A percentile compares a stretch with the other conserved stretches of the same genome.
Conservation (phyloP, 2,797 vertebrate genomes). For the Rhodeus uyekii region DNA sequence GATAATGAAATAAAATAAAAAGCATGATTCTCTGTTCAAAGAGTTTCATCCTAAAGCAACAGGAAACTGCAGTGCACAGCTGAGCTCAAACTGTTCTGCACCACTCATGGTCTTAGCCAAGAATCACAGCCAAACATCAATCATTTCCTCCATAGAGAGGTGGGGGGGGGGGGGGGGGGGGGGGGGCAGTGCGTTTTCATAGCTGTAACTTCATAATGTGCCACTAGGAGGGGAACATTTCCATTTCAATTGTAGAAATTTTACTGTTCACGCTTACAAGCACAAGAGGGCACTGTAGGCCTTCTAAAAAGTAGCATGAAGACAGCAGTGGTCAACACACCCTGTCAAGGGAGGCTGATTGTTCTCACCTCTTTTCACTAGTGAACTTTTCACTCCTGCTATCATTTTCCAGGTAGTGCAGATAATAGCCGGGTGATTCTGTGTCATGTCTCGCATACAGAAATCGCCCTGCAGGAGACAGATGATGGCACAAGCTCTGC, state of each 20-base stretch:
- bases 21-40: background rate
- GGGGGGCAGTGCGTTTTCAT: background rate
- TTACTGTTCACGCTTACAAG: background rate
- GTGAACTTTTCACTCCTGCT: slow-evolving; percentile 24
- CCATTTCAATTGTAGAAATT: background rate
- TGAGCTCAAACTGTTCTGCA: background rate
- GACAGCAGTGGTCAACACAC: background rate
- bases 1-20: background rate
- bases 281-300: slow-evolving; percentile 45
- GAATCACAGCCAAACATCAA: slow-evolving; percentile 21
- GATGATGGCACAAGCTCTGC: background rate
- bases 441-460: background rate
- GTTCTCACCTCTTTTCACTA: slow-evolving; percentile 12
- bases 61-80: background rate
- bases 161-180: no score
- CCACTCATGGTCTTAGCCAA: background rate
- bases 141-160: background rate
- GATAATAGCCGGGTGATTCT: background rate
- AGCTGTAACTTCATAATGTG: background rate
- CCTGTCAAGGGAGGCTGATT: slow-evolving; percentile 3
- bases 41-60: background rate
- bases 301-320: slow-evolving; percentile 20
- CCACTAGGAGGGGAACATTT: slow-evolving; percentile 38
- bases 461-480: background rate
- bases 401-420: slow-evolving; percentile 4